Percentiles rank a stretch among this genome's conserved stretches.
Conservation (phyloP, 2,888 invertebrate genomes). For the Lamellibrachia satsuma region DNA sequence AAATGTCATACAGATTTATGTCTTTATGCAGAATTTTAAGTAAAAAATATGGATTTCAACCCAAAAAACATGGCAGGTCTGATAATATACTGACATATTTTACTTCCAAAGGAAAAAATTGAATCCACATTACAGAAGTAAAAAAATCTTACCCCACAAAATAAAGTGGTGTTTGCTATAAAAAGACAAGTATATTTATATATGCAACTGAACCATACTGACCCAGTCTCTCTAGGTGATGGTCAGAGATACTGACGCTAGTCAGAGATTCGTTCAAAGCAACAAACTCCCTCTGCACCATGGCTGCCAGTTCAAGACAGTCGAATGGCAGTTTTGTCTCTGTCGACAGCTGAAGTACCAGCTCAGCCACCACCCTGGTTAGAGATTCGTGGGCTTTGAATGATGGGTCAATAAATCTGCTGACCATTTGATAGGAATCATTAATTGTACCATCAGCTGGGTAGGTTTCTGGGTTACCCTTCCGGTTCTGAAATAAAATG, state of each 20-base stretch:
- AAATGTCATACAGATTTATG: too few relatives aligned
- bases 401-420: conserved; percentile 59
- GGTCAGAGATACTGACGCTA: neutral
- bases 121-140: too few relatives aligned
- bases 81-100: too few relatives aligned
- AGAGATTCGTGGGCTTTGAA: conserved; percentile 54
- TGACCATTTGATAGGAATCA: conserved; percentile 62
- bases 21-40: too few relatives aligned
- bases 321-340: conserved; percentile 55
- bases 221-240: neutral
- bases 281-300: conserved; percentile 33
- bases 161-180: too few relatives aligned
- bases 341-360: conserved; percentile 53
- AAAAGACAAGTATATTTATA: neutral
- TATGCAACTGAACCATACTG: neutral
- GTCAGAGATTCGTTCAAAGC: conserved; percentile 23
- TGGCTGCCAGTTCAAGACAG: conserved; percentile 40
- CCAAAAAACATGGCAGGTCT: too few relatives aligned
- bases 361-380: conserved; percentile 52
- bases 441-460: conserved; percentile 64
- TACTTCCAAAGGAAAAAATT: too few relatives aligned
- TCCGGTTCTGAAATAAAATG: neutral
- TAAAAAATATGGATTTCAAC: too few relatives aligned
- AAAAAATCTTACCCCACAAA: too few relatives aligned
- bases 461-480: conserved; percentile 40